Evolutionary conservation across 2,113 vertebrate genomes (phyloP), one percentile per base, ranked within the genome.

Genomic region (Calonectris borealis): DNA sequence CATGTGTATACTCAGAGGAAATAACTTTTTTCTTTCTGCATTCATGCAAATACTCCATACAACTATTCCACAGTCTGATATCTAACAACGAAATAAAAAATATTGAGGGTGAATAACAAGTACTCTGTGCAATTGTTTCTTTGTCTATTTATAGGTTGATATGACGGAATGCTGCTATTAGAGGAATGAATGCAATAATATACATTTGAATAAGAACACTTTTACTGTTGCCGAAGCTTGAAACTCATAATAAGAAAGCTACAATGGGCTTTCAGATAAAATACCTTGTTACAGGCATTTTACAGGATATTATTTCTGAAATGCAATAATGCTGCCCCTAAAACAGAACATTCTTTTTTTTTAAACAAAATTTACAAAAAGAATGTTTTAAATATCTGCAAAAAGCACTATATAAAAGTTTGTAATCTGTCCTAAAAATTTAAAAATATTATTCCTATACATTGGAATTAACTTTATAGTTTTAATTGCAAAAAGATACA

Each of bases 131-230:
- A 95, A 94, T 88, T 97, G 89, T 97, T 97, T 97, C 91, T 89
- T 96, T 91, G 55, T 94, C 97, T 98, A 95, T 96, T 97, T 98
- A 96, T 96, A 97, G 90, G 94, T 78, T 68, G 80, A 83, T 96
- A 93, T 92, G 94, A 97, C 96, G 73, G 84, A 96, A 96, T 97
- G 83, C 73, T 97, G 70, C 96, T 96, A 97, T 97, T 98, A 94
- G 72, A 94, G 77, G 68, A 93, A 93, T 79, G 89, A 97, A 94
- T 92, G 48, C 91, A 96, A 96, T 90, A 85, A 90, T 94, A 81
- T 86, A 81, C 94, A 97, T 97, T 97, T 97, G 95, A 98, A 98
- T 97, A 97, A 93, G 89, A 97, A 84, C 70, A 84, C 54, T 90
- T 93, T 96, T 92, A 96, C 93, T 97, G 86, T 92, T 91, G 70